phyloP scores from a whole-genome alignment of 2,113 vertebrate species.

The Pipa parva region DNA sequence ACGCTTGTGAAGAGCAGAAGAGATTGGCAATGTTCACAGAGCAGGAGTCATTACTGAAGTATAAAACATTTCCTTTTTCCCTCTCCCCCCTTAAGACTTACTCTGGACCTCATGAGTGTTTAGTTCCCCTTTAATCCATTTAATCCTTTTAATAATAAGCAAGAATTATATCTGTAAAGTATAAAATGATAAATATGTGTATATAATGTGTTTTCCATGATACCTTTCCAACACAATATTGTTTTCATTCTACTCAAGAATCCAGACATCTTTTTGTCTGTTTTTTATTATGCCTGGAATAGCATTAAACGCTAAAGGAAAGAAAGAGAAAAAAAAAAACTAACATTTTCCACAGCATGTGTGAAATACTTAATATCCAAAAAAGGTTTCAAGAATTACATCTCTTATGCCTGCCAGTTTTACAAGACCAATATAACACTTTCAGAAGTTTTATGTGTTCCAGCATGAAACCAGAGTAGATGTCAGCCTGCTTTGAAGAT shows the following conservation, averaged over 20 bases:
- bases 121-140: too few species aligned
- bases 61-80: too few species aligned
- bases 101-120: too few species aligned
- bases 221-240: not conserved
- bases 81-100: too few species aligned
- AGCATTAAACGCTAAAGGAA: constrained; percentile 48
- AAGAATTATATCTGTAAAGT: not conserved
- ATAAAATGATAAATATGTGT: constrained; percentile 3
- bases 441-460: constrained; percentile 62
- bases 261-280: constrained; percentile 53
- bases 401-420: constrained; percentile 53
- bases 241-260: constrained; percentile 42
- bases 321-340: constrained; percentile 36
- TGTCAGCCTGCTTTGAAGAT: constrained; percentile 59
- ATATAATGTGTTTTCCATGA: not conserved
- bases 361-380: constrained; percentile 56
- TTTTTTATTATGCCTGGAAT: constrained; percentile 58
- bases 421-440: constrained; percentile 58
- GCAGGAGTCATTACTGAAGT: too few species aligned
- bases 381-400: constrained; percentile 50
- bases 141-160: too few species aligned
- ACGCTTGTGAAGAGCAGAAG: too few species aligned
- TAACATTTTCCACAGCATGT: constrained; percentile 53
- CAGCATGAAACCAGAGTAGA: constrained; percentile 59
- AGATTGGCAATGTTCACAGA: too few species aligned